Evolutionary conservation across 1,140 invertebrate genomes (phyloP).

Genomic region (Drosophila funebris): DNA sequence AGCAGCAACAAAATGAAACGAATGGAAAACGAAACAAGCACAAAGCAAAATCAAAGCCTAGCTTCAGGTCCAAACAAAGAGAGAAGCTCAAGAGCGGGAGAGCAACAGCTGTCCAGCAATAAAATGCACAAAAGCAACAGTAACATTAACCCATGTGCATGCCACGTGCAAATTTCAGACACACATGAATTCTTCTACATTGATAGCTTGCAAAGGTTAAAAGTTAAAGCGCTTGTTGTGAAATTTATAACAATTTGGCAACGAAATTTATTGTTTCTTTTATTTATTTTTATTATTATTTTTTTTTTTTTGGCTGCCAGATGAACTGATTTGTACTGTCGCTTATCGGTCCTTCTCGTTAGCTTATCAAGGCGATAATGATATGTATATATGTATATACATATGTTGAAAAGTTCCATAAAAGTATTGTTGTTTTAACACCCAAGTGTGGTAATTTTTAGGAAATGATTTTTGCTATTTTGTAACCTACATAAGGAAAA

Average conservation of each 20-base stretch:
- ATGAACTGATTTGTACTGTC: conserved; percentile 3
- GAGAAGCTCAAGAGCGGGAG: background rate
- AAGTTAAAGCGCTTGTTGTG: background rate
- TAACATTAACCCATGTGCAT: conserved; percentile 41
- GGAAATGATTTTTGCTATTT: background rate
- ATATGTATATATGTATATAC: background rate
- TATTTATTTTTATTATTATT: too few species aligned
- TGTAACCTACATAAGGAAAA: background rate
- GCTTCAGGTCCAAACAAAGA: background rate
- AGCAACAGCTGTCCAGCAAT: conserved; percentile 13
- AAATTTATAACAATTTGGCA: conserved; percentile 15
- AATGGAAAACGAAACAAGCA: conserved; percentile 13
- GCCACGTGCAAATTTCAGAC: conserved; percentile 17
- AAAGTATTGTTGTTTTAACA: too few species aligned
- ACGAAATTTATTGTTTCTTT: background rate
- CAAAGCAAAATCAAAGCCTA: conserved; percentile 16
- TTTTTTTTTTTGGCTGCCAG: background rate
- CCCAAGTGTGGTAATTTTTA: too few species aligned
- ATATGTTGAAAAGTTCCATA: too few species aligned
- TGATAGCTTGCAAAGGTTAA: conserved; percentile 8
- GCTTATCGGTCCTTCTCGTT: conserved; percentile 3
- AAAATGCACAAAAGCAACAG: conserved; percentile 32
- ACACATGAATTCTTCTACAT: background rate
- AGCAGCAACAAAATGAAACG: background rate
- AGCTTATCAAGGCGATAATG: conserved; percentile 28